phyloP scores from a whole-genome alignment of 2,113 vertebrate species.

The Pituophis catenifer region DNA sequence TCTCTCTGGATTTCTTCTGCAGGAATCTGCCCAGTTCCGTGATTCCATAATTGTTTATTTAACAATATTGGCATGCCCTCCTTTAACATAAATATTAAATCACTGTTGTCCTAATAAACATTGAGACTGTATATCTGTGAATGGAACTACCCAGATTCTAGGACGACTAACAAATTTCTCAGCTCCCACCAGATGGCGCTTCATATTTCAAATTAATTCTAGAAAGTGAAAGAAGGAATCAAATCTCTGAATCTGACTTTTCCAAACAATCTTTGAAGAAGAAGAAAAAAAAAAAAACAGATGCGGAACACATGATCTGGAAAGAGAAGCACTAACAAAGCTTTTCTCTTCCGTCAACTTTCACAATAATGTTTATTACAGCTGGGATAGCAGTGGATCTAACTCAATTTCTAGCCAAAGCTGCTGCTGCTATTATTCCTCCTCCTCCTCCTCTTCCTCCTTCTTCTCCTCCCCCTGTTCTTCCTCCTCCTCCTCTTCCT shows the following conservation, averaged over 20 bases:
- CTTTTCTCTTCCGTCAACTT: neutral
- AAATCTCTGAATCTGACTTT: neutral
- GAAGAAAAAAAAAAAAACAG: neutral
- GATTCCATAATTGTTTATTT: neutral
- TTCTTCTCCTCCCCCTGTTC: no score
- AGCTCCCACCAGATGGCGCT: slow-evolving; percentile 59
- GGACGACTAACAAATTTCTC: neutral
- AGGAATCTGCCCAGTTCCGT: neutral
- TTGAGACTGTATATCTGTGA: neutral
- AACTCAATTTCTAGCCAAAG: neutral
- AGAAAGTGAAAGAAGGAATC: neutral
- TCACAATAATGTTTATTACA: neutral
- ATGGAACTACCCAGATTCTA: neutral
- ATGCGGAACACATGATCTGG: neutral
- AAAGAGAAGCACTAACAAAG: neutral
- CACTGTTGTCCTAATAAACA: neutral
- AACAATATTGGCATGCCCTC: neutral
- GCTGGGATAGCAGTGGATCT: neutral
- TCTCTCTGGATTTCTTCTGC: neutral
- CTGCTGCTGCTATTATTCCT: neutral
- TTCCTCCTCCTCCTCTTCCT: no score
- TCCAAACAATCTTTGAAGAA: neutral
- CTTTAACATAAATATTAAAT: neutral
- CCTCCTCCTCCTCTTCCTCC: no score
- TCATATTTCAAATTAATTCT: slow-evolving; percentile 17